Conservation (phyloP, 2,888 invertebrate genomes). For the Leucania comma region DNA sequence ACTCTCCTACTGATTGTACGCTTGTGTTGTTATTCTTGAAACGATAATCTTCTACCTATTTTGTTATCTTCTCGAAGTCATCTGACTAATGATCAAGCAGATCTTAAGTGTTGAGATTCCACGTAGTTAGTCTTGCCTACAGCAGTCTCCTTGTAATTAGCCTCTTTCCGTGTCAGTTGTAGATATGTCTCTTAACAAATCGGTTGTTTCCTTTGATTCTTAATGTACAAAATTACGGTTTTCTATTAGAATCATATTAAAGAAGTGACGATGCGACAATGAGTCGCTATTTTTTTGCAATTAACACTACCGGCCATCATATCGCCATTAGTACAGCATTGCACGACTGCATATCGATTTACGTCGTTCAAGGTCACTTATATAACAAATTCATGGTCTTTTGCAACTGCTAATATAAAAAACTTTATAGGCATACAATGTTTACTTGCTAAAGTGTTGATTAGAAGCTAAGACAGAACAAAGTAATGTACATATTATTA, state of each 20-base stretch:
- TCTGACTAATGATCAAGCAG: slow-evolving; percentile 18
- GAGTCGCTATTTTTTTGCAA: slow-evolving; percentile 60
- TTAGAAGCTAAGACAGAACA: slow-evolving; percentile 27
- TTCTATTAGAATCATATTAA: slow-evolving; percentile 57
- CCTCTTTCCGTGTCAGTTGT: neutral
- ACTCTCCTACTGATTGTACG: neutral
- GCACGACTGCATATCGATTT: slow-evolving; percentile 67
- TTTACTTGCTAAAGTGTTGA: slow-evolving; percentile 50
- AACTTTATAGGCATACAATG: slow-evolving; percentile 33
- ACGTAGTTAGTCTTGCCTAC: slow-evolving; percentile 19
- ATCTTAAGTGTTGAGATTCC: slow-evolving; percentile 24
- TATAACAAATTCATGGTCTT: slow-evolving; percentile 47
- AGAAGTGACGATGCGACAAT: slow-evolving; percentile 46
- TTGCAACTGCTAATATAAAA: slow-evolving; percentile 28
- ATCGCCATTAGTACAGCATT: slow-evolving; percentile 62
- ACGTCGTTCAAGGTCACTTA: slow-evolving; percentile 57
- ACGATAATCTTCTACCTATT: slow-evolving; percentile 15
- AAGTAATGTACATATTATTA: slow-evolving; percentile 42
- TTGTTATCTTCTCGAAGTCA: slow-evolving; percentile 17
- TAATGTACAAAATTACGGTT: neutral
- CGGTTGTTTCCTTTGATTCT: neutral
- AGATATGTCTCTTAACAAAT: neutral
- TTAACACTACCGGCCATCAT: slow-evolving; percentile 63
- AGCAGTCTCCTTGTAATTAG: slow-evolving; percentile 4
- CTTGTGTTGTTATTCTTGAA: slow-evolving; percentile 4